These are phyloP conservation scores for Siphamia tubifer DNA, from an alignment of 2,113 vertebrate species.

Conservation along the genomic window DNA sequence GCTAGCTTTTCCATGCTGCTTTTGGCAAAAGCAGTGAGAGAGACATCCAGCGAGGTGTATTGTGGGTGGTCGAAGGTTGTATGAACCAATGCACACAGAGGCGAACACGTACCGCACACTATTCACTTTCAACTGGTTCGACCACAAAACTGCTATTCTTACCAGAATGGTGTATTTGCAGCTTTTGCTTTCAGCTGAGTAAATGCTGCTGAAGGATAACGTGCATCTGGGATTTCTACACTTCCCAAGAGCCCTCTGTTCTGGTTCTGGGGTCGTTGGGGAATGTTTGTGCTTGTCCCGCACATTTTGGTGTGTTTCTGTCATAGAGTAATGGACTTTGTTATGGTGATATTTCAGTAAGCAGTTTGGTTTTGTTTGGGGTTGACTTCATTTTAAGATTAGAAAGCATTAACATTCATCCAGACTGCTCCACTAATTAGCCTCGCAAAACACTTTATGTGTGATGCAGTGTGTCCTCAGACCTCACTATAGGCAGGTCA, in stretches of 20 bases:
- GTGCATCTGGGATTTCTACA: slow-evolving; percentile 51
- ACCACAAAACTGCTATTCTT: slow-evolving; percentile 70
- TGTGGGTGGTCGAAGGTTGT: slow-evolving; percentile 74
- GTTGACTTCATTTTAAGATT: background rate
- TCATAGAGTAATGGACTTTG: background rate
- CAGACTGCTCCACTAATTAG: background rate
- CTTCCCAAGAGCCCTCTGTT: slow-evolving; percentile 33
- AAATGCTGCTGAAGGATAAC: slow-evolving; percentile 57
- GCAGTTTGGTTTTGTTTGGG: background rate
- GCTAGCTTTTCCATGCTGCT: slow-evolving; percentile 69
- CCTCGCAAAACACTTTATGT: slow-evolving; percentile 6
- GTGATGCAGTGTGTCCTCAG: background rate
- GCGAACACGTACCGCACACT: slow-evolving; percentile 23
- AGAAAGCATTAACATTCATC: background rate
- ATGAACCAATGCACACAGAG: slow-evolving; percentile 33
- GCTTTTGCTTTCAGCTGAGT: slow-evolving; percentile 69
- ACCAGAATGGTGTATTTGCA: slow-evolving; percentile 59
- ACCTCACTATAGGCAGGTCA: background rate
- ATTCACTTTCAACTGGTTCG: slow-evolving; percentile 53
- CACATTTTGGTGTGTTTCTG: slow-evolving; percentile 24
- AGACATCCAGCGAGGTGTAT: slow-evolving; percentile 51
- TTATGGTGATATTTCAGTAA: background rate
- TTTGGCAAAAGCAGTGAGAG: slow-evolving; percentile 51
- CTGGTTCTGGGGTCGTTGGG: slow-evolving; percentile 16
- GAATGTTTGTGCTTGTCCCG: slow-evolving; percentile 5